Conservation (phyloP, 1,140 invertebrate genomes). For the Mya arenaria region DNA sequence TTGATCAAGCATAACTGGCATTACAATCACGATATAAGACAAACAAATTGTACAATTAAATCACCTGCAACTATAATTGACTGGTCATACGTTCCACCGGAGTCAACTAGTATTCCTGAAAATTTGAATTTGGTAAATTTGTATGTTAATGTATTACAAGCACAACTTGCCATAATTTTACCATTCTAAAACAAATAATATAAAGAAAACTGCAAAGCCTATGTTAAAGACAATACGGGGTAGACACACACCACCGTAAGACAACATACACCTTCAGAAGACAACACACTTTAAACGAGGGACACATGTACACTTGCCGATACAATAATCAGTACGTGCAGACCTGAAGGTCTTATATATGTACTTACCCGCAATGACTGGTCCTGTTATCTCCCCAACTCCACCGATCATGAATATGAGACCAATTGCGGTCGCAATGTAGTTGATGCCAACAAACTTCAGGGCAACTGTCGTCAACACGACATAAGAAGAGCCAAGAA, state of each 20-base stretch:
- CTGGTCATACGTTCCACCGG: neutral
- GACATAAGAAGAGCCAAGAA: slow-evolving; percentile 15
- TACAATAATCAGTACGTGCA: too few relatives aligned
- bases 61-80: neutral
- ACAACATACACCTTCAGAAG: neutral
- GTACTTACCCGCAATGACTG: slow-evolving; percentile 38
- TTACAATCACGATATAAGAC: too few relatives aligned
- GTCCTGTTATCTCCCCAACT: slow-evolving; percentile 37
- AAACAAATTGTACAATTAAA: too few relatives aligned
- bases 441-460: slow-evolving; percentile 20
- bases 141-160: neutral
- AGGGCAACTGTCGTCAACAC: slow-evolving; percentile 13
- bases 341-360: too few relatives aligned
- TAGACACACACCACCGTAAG: neutral
- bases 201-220: neutral
- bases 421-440: slow-evolving; percentile 33
- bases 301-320: too few relatives aligned
- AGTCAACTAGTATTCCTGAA: neutral
- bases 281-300: too few relatives aligned
- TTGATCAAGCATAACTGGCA: too few relatives aligned
- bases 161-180: too few relatives aligned
- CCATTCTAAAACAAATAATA: neutral
- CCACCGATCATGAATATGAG: slow-evolving; percentile 6
- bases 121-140: neutral
- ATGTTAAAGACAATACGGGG: neutral